These are phyloP conservation scores for Grus americana DNA, from an alignment of 2,113 vertebrate species.

Conservation along the genomic window DNA sequence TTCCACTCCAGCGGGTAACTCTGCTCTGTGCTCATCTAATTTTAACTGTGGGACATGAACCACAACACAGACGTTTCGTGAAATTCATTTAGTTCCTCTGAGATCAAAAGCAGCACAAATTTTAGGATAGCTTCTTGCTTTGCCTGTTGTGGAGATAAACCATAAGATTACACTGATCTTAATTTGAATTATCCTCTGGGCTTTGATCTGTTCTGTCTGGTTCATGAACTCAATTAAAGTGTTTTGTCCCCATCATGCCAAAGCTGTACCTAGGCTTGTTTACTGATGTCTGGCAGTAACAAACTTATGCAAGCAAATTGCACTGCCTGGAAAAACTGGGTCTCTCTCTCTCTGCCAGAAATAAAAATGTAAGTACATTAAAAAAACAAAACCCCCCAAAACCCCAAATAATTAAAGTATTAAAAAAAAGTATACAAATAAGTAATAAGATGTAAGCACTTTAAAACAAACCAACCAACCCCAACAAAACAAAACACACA, in stretches of 20 bases:
- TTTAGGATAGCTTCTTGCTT: background rate
- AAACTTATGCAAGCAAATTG: background rate
- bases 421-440: background rate
- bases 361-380: background rate
- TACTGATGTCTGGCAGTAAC: background rate
- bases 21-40: background rate
- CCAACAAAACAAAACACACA: background rate
- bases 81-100: background rate
- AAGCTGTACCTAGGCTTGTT: background rate
- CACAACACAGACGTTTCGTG: background rate
- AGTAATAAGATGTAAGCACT: background rate
- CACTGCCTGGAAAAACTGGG: background rate
- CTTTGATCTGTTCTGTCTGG: conserved; percentile 22
- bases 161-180: background rate
- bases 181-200: background rate
- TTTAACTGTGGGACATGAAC: background rate
- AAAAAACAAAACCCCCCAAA: too few relatives aligned
- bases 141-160: conserved; percentile 21
- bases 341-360: background rate
- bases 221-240: background rate
- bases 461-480: background rate
- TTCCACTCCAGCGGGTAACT: background rate
- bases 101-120: conserved; percentile 39
- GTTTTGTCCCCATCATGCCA: background rate
- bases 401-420: background rate